These are phyloP conservation scores for Rotaria sp. DNA, from an alignment of 2,888 invertebrate genomes.

Conservation along the genomic window DNA sequence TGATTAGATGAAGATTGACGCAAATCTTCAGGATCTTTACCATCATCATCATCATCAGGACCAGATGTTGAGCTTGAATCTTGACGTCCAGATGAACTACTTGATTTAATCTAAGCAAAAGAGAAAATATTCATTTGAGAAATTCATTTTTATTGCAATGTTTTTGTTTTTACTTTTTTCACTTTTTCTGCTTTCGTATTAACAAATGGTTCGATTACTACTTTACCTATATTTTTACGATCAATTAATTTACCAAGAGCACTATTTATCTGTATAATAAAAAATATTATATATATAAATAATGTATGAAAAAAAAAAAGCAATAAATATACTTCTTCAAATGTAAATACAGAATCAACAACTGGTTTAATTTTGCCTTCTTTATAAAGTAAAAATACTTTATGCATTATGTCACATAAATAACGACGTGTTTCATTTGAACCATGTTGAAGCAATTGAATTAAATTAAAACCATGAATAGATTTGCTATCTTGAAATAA, in stretches of 20 bases:
- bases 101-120: background rate
- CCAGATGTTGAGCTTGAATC: background rate
- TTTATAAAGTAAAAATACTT: constrained; percentile 69
- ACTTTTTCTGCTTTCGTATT: background rate
- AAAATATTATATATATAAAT: background rate
- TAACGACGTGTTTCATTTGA: constrained; percentile 61
- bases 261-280: constrained; percentile 65
- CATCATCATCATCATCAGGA: constrained; percentile 20
- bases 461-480: constrained; percentile 72
- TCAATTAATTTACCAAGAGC: constrained; percentile 88
- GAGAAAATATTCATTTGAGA: background rate
- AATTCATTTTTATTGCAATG: background rate
- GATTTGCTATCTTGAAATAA: constrained; percentile 80
- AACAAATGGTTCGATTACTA: constrained; percentile 68
- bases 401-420: constrained; percentile 66
- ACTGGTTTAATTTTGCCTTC: constrained; percentile 73
- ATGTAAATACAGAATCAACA: constrained; percentile 76
- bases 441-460: constrained; percentile 70
- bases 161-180: background rate
- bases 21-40: background rate
- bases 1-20: background rate
- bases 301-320: constrained; percentile 9
- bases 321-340: constrained; percentile 66
- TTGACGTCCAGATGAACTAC: background rate
- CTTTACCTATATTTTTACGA: constrained; percentile 79